Evolutionary conservation across 2,113 vertebrate genomes (phyloP).

Genomic region (Clarias batrachus): DNA sequence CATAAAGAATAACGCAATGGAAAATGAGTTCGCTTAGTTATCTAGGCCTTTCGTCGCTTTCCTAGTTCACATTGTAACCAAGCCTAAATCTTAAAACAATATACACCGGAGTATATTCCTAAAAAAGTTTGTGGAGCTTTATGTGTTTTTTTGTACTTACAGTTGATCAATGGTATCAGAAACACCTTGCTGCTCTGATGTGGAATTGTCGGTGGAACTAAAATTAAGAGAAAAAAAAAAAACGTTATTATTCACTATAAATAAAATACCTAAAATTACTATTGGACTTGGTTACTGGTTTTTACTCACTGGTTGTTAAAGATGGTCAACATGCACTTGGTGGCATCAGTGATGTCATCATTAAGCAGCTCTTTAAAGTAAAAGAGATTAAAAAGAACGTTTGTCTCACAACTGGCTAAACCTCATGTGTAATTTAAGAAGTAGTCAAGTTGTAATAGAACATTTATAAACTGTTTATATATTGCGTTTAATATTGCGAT

Average conservation of each 20-base stretch:
- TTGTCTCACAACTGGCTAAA: too few species aligned
- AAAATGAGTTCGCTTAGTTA: neutral
- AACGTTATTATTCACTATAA: neutral
- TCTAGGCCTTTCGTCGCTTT: neutral
- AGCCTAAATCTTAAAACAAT: neutral
- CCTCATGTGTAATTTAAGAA: too few species aligned
- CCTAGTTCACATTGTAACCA: neutral
- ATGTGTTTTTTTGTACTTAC: slow-evolving; percentile 32
- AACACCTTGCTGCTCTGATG: too few species aligned
- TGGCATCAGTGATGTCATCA: slow-evolving; percentile 55
- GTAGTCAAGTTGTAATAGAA: neutral
- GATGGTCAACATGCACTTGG: slow-evolving; percentile 32
- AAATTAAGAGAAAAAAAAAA: neutral
- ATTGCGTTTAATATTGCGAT: too few species aligned
- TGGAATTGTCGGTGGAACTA: neutral
- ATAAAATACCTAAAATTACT: neutral
- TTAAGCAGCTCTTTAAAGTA: slow-evolving; percentile 54
- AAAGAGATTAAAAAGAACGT: neutral
- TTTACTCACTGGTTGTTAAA: slow-evolving; percentile 40
- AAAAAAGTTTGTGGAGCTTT: neutral
- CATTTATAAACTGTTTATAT: too few species aligned
- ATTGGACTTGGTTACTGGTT: neutral
- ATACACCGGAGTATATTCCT: neutral
- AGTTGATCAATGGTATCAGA: fast-evolving
- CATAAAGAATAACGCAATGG: neutral